Evolutionary conservation across 2,797 vertebrate species (phyloP).

Genomic region (Paramormyrops hopkinsi): DNA sequence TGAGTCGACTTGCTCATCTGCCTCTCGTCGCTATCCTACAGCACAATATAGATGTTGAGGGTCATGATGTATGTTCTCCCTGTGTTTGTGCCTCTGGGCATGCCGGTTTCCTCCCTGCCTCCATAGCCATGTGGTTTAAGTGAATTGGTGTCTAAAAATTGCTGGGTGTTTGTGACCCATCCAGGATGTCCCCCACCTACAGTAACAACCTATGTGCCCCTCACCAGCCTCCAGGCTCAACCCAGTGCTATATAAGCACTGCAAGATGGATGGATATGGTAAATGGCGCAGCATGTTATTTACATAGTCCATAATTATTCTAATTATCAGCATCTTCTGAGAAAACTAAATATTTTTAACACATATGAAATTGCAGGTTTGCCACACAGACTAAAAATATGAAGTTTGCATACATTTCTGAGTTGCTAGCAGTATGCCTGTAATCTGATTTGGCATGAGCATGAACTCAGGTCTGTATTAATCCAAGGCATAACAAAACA

Average conservation of each 20-base stretch:
- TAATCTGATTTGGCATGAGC: neutral
- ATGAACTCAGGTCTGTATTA: neutral
- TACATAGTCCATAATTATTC: neutral
- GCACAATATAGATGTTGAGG: no score
- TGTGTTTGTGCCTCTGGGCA: neutral
- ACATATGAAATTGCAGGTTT: neutral
- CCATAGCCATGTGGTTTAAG: neutral
- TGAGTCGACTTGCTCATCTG: no score
- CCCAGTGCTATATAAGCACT: neutral
- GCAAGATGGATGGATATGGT: neutral
- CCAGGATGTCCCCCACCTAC: neutral
- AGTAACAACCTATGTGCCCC: neutral
- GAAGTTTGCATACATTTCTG: neutral
- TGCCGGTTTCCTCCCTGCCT: neutral
- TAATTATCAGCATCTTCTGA: neutral
- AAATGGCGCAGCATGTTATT: neutral
- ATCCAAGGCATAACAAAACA: neutral
- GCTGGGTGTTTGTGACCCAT: neutral
- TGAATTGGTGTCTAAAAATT: neutral
- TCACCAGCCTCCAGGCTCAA: neutral
- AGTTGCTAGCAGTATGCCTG: neutral
- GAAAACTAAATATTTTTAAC: neutral
- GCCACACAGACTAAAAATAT: neutral
- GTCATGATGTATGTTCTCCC: neutral
- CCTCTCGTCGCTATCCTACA: no score